Evolutionary conservation across 2,797 vertebrate genomes (phyloP).

Genomic region (Dicrostonyx torquatus): DNA sequence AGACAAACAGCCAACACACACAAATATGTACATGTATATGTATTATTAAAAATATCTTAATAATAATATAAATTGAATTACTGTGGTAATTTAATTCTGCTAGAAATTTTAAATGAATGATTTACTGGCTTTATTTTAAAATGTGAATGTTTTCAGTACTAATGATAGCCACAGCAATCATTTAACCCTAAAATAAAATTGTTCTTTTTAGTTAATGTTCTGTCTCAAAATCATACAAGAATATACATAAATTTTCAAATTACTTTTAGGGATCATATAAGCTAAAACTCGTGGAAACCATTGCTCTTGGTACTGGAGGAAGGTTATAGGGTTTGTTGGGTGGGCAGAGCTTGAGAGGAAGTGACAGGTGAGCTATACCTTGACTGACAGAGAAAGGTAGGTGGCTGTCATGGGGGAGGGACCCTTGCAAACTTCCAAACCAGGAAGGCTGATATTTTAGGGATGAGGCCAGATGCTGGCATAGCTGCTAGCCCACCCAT

Average conservation of each 20-base stretch:
- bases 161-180: neutral
- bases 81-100: neutral
- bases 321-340: neutral
- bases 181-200: slow-evolving; percentile 54
- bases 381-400: slow-evolving; percentile 24
- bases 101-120: slow-evolving; percentile 33
- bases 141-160: slow-evolving; percentile 46
- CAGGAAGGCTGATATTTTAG: slow-evolving; percentile 25
- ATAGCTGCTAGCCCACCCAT: neutral
- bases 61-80: slow-evolving; percentile 25
- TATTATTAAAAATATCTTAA: neutral
- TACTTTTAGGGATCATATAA: neutral
- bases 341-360: neutral
- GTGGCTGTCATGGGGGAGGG: neutral
- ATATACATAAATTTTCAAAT: slow-evolving; percentile 11
- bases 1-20: neutral
- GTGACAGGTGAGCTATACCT: neutral
- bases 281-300: neutral
- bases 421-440: neutral
- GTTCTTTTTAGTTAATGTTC: neutral
- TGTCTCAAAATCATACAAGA: slow-evolving; percentile 1
- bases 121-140: slow-evolving; percentile 59
- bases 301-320: neutral
- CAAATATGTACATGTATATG: neutral
- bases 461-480: neutral